phyloP scores from a whole-genome alignment of 2,113 vertebrate genomes.

The Sialia sialis region DNA sequence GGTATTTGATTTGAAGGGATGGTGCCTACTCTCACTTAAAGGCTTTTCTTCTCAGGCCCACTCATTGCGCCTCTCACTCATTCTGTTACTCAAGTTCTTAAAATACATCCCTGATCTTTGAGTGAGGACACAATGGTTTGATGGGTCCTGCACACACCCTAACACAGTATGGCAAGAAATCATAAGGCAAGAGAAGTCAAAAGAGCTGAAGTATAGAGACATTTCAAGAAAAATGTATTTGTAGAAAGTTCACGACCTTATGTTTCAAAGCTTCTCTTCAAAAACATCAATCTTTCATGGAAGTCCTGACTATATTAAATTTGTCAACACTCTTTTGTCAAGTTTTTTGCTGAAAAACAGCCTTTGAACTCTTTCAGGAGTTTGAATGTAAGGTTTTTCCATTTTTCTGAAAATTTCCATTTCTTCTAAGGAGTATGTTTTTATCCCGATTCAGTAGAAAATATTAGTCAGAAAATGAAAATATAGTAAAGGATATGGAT shows the following conservation, averaged over 20 bases:
- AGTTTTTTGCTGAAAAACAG: neutral
- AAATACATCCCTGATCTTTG: neutral
- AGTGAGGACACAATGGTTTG: neutral
- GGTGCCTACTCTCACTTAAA: neutral
- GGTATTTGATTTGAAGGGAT: neutral
- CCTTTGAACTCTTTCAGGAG: neutral
- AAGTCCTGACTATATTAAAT: neutral
- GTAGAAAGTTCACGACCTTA: neutral
- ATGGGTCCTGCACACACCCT: neutral
- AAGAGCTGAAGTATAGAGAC: neutral
- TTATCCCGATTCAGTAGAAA: neutral
- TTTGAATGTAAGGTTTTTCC: neutral
- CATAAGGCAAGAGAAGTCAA: neutral
- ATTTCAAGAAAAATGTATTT: neutral
- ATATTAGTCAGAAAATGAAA: neutral
- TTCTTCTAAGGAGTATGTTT: neutral
- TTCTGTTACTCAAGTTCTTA: neutral
- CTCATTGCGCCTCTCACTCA: neutral
- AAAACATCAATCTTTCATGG: neutral
- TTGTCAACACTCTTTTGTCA: neutral
- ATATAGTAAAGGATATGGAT: neutral
- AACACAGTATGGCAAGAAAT: neutral
- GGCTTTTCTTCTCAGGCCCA: neutral
- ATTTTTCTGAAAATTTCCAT: neutral
- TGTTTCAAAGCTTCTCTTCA: slow-evolving; percentile 18